These are phyloP conservation scores for Sinocyclocheilus anshuiensis DNA, from an alignment of 2,113 vertebrate species.

Conservation along the genomic window DNA sequence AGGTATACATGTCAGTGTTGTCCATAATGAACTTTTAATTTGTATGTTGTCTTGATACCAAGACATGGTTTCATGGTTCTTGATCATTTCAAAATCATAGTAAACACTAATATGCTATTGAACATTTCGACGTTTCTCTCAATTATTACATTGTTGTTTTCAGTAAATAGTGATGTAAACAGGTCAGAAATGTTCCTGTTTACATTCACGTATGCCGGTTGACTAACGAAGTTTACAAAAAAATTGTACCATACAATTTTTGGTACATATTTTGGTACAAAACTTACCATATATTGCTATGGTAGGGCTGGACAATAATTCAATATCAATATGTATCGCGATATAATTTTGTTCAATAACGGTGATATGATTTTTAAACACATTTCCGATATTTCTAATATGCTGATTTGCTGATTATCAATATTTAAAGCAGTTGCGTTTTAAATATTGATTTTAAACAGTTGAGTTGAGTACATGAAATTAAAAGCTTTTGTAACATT, in stretches of 20 bases:
- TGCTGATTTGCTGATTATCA: too few species aligned
- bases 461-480: too few species aligned
- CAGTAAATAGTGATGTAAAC: neutral
- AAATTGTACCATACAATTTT: too few species aligned
- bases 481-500: too few species aligned
- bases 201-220: neutral
- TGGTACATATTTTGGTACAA: too few species aligned
- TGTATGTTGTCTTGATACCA: neutral
- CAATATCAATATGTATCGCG: too few species aligned
- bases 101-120: neutral
- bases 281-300: neutral
- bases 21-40: neutral
- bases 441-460: too few species aligned
- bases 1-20: neutral
- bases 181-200: neutral
- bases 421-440: too few species aligned
- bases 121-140: neutral
- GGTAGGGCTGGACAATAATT: too few species aligned
- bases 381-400: too few species aligned
- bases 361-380: too few species aligned
- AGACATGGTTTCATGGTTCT: neutral
- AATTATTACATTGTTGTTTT: neutral
- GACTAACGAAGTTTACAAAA: neutral
- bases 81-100: neutral
- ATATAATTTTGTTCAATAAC: too few species aligned